Evolutionary conservation across 2,113 vertebrate species (phyloP), one percentile per base, ranked within the genome.

Genomic region (Anoplopoma fimbria): DNA sequence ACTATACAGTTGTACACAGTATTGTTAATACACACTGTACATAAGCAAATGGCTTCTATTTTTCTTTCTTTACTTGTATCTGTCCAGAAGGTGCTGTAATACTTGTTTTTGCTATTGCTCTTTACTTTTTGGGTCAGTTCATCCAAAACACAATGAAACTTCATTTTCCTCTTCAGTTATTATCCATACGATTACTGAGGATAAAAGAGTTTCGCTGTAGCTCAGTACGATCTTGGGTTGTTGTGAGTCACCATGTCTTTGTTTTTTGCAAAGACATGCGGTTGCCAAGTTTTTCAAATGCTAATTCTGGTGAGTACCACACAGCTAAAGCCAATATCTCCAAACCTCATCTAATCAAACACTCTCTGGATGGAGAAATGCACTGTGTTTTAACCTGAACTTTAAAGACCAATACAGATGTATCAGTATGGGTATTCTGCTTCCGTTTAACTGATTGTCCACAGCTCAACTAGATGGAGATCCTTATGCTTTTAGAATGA

Each of bases 391-490:
- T 14, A 49, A 74, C 23, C 75, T 69, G 42, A 78, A 75, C 23
- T 71, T 65, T 47, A 69, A 69, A 79, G 58, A 77, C 55, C 61
- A 31, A 34, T 29, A 79, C 62, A 29, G 62, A 60, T 9, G 38
- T 21, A 25, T 74, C 25, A 49, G 27, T 17, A 17, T 17, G 3
- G 23, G 34, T 71, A 68, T 64, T 73, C 33, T 88, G 58, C 58
- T 72, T 78, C 10, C 9, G 27, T 70, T 83, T 70, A 65, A 78
- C 84, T 93, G 93, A 95, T 95, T 95, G 93, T 95, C 93, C 81
- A 90, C 78, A 88, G 75, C 81, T 84, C 51, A 67, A 53, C 63
- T 77, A 71, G 34, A 69, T 65, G 53, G 29, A 60, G 70, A 45
- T 71, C 4, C 27, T 81, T 1, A 12, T 31, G 14, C 21, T 81